These are phyloP conservation scores for Morinoia aosen DNA, from an alignment of 2,888 invertebrate genomes.

Conservation along the genomic window DNA sequence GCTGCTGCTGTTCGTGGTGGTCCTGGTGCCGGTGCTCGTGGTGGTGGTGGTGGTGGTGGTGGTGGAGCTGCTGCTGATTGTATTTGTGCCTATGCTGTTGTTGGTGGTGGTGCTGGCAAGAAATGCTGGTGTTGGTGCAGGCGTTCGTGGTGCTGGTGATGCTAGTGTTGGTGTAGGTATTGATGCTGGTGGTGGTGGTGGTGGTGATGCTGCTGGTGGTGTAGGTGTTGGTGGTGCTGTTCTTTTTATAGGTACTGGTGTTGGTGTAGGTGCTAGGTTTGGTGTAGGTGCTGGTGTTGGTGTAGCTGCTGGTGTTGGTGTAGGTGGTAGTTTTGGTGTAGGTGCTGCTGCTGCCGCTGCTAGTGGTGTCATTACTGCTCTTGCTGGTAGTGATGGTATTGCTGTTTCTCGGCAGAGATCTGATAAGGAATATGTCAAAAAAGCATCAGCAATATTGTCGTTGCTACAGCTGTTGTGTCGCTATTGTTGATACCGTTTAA, in stretches of 20 bases:
- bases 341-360: neutral
- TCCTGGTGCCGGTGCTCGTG: neutral
- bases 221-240: neutral
- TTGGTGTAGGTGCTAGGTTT: neutral
- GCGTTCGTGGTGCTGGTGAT: neutral
- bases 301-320: neutral
- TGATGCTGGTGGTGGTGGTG: neutral
- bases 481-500: neutral
- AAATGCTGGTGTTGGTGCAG: neutral
- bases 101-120: neutral
- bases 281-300: neutral
- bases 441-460: neutral
- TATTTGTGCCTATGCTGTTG: neutral
- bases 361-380: neutral
- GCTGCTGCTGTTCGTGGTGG: neutral
- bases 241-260: too few relatives aligned
- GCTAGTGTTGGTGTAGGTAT: neutral
- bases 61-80: neutral
- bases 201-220: neutral
- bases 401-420: neutral
- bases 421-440: neutral
- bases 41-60: neutral
- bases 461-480: neutral
- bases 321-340: neutral
- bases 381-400: neutral